Evolutionary conservation across 2,888 invertebrate genomes (phyloP).

Genomic region (Andricus curvator): DNA sequence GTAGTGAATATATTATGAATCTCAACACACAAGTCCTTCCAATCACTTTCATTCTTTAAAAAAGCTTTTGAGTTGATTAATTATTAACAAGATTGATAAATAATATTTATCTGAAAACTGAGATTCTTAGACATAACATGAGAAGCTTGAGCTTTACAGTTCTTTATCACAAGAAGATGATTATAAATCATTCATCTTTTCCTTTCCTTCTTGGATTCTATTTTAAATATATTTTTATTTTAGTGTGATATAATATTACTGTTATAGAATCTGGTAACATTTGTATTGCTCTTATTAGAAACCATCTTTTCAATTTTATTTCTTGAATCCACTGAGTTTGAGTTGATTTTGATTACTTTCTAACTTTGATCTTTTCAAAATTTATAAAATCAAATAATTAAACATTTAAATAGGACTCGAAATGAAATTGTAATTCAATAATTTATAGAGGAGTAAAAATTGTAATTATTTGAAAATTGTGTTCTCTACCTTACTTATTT

Average conservation of each 20-base stretch:
- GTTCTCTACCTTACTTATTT: slow-evolving; percentile 16
- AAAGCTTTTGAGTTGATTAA: not conserved
- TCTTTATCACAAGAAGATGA: not conserved
- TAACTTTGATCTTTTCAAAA: not conserved
- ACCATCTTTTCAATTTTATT: not conserved
- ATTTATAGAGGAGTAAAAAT: not conserved
- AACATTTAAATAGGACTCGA: too few species aligned
- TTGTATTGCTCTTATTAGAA: not conserved
- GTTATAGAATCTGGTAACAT: not conserved
- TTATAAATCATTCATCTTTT: too few species aligned
- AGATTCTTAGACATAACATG: not conserved
- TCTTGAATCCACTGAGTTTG: not conserved
- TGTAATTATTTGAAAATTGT: slow-evolving; percentile 1
- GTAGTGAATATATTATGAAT: slow-evolving; percentile 6
- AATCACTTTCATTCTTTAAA: not conserved
- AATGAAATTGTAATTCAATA: not conserved
- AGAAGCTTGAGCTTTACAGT: not conserved
- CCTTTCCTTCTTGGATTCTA: not conserved
- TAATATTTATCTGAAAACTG: not conserved
- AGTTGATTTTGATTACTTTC: not conserved
- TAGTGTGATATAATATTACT: not conserved
- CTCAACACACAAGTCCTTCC: not conserved
- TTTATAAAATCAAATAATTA: not conserved
- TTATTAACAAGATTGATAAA: slow-evolving; percentile 7
- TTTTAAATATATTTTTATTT: not conserved